phyloP scores from a whole-genome alignment of 1,140 invertebrate species.

The Nomia melanderi region DNA sequence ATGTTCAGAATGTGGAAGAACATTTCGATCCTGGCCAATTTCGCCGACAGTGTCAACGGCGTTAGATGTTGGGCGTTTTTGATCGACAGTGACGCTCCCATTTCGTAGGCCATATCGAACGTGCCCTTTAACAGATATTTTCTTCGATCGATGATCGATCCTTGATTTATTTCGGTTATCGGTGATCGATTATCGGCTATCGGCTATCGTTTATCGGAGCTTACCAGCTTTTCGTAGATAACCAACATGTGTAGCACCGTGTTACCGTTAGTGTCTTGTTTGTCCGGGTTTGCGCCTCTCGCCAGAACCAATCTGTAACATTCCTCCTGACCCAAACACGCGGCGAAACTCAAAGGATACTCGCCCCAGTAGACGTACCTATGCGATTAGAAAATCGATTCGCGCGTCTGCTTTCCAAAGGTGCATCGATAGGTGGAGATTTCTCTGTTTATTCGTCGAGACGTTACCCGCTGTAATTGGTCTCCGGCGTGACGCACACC shows the following conservation, averaged over 20 bases:
- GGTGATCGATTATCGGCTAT: neutral
- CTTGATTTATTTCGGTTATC: neutral
- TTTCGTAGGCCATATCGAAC: conserved; percentile 97
- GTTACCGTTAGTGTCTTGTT: conserved; percentile 98
- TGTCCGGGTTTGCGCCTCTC: conserved; percentile 96
- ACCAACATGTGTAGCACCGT: conserved; percentile 98
- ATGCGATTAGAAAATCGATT: conserved; percentile 22
- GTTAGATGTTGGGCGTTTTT: conserved; percentile 94
- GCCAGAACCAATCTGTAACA: conserved; percentile 96
- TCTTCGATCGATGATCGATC: neutral
- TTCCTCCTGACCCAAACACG: conserved; percentile 98
- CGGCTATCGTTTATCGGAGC: neutral
- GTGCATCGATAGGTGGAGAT: too few relatives aligned
- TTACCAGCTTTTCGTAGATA: conserved; percentile 96
- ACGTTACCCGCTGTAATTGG: conserved; percentile 95
- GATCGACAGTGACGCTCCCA: conserved; percentile 92
- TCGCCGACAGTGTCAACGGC: conserved; percentile 95
- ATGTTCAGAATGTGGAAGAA: conserved; percentile 98
- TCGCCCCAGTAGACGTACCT: conserved; percentile 99
- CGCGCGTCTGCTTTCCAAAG: too few relatives aligned
- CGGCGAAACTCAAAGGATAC: conserved; percentile 97
- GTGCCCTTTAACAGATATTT: conserved; percentile 84
- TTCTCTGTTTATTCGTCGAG: neutral
- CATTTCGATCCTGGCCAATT: conserved; percentile 95
- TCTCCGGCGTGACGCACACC: conserved; percentile 91